Percentiles rank a stretch among this genome's conserved stretches.
phyloP scores from a whole-genome alignment of 2,888 invertebrate species.

The Acleris literana region DNA sequence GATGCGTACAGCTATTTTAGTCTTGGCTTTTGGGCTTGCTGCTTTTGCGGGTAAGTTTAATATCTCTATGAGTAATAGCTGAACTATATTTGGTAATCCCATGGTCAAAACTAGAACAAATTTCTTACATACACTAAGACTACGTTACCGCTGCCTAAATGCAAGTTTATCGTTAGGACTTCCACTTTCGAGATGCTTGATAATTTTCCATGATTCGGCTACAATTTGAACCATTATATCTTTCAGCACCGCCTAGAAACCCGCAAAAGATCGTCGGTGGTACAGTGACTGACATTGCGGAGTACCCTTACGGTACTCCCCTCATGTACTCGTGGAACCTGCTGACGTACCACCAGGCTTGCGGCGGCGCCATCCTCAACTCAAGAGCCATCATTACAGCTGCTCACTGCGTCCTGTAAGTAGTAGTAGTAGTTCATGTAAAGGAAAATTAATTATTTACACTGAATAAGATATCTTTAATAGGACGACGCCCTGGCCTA shows the following conservation, averaged over 20 bases:
- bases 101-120: too few relatives aligned
- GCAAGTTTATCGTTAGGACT: too few relatives aligned
- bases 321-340: constrained; percentile 41
- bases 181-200: too few relatives aligned
- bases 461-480: too few relatives aligned
- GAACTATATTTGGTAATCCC: too few relatives aligned
- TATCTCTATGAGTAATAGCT: too few relatives aligned
- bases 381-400: constrained; percentile 52
- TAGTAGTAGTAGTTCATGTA: too few relatives aligned
- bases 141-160: too few relatives aligned
- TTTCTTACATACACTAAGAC: too few relatives aligned
- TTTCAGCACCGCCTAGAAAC: constrained; percentile 39
- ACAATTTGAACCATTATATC: neutral
- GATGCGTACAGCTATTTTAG: constrained; percentile 12
- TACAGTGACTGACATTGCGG: constrained; percentile 43
- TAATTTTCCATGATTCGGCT: too few relatives aligned
- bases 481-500: too few relatives aligned
- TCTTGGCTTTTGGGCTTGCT: constrained; percentile 14
- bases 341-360: constrained; percentile 41
- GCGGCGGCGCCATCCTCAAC: constrained; percentile 53
- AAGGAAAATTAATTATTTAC: too few relatives aligned
- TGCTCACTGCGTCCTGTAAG: constrained; percentile 55
- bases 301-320: constrained; percentile 46
- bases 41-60: constrained; percentile 9
- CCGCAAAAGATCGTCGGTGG: constrained; percentile 51